Conservation (phyloP, 2,888 invertebrate genomes). For the Cepaea hortensis region DNA sequence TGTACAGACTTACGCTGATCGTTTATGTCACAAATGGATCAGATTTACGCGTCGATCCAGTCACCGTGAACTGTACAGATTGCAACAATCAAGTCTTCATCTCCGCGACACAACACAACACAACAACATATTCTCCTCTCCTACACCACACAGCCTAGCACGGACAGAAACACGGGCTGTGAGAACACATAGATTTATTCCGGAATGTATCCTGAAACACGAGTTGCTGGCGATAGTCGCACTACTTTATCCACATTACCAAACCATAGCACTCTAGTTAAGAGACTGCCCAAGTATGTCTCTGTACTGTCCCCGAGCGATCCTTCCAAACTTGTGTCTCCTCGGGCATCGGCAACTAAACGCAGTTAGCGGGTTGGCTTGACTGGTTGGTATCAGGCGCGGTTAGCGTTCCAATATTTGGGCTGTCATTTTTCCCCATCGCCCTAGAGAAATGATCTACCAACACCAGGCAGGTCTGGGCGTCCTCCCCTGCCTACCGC, state of each 20-base stretch:
- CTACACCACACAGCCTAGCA: no score
- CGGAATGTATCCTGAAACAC: no score
- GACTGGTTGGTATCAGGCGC: not conserved
- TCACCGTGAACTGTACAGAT: no score
- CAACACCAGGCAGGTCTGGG: not conserved
- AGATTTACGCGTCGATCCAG: no score
- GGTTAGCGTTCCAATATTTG: not conserved
- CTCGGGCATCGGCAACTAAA: slow-evolving; percentile 16
- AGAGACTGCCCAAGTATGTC: not conserved
- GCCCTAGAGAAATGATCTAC: not conserved
- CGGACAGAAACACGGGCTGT: no score
- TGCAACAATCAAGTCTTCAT: no score
- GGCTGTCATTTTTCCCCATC: slow-evolving; percentile 15
- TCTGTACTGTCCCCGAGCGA: slow-evolving; percentile 20
- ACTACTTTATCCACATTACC: not conserved
- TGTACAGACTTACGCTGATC: no score
- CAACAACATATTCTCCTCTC: no score
- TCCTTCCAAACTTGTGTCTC: not conserved
- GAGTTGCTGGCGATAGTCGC: no score
- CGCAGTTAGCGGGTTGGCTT: not conserved
- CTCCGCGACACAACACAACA: no score
- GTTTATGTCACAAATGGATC: no score
- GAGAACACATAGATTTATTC: no score
- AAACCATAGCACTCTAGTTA: not conserved
- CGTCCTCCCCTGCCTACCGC: not conserved